A percentile compares a stretch with the other conserved stretches of the same genome.
Evolutionary conservation across 2,888 invertebrate species (phyloP).

Genomic region (Timema cristinae): DNA sequence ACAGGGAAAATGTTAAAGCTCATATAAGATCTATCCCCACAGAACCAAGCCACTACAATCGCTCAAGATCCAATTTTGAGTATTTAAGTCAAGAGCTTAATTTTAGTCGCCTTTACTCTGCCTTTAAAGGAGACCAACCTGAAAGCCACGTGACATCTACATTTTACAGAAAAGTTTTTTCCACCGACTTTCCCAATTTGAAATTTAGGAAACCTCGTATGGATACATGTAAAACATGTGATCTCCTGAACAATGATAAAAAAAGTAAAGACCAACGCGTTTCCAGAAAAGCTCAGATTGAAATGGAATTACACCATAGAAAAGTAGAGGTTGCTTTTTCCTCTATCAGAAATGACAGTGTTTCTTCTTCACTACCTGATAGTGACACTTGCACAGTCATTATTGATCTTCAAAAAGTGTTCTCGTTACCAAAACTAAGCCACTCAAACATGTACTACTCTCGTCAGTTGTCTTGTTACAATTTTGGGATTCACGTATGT

Average conservation of each 20-base stretch:
- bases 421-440: conserved; percentile 36
- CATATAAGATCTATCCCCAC: conserved; percentile 4
- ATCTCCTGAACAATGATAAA: neutral
- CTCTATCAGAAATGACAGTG: neutral
- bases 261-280: neutral
- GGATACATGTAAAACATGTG: neutral
- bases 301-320: neutral
- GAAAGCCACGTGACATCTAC: conserved; percentile 1
- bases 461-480: conserved; percentile 36
- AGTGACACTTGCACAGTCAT: conserved; percentile 29
- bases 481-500: conserved; percentile 34
- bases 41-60: conserved; percentile 11
- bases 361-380: conserved; percentile 31
- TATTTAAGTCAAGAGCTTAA: neutral
- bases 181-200: neutral
- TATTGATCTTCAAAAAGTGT: conserved; percentile 39
- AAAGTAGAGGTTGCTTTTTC: conserved; percentile 9
- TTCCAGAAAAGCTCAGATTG: neutral
- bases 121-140: neutral
- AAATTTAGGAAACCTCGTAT: neutral
- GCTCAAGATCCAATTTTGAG: neutral
- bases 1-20: too few relatives aligned
- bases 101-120: too few relatives aligned
- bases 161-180: neutral
- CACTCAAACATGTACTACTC: conserved; percentile 37